Evolutionary conservation across 2,888 invertebrate genomes (phyloP).

Genomic region (Cyaniris semiargus): DNA sequence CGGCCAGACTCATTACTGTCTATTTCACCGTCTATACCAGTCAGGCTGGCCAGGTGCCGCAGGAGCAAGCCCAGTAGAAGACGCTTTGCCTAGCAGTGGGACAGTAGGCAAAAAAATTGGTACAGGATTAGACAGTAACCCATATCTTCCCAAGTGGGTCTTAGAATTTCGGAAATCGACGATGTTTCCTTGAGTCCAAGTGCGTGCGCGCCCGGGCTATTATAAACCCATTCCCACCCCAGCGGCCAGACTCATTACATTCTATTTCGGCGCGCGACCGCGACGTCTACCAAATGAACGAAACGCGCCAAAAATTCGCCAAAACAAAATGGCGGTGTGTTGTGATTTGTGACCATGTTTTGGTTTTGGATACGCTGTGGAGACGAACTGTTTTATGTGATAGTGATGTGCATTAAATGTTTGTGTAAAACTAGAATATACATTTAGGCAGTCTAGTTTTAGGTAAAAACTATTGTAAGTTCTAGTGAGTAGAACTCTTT

Average conservation of each 20-base stretch:
- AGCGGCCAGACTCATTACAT: constrained; percentile 54
- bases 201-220: constrained; percentile 3
- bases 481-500: background rate
- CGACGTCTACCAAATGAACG: constrained; percentile 39
- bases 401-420: background rate
- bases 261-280: constrained; percentile 63
- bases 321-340: constrained; percentile 43
- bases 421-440: background rate
- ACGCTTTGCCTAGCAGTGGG: too few relatives aligned
- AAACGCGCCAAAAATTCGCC: constrained; percentile 43
- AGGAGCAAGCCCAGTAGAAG: too few relatives aligned
- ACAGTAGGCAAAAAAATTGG: too few relatives aligned
- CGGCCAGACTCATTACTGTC: constrained; percentile 58
- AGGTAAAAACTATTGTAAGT: background rate
- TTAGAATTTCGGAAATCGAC: background rate
- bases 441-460: background rate
- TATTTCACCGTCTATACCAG: constrained; percentile 52
- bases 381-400: background rate
- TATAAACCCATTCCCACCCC: constrained; percentile 12
- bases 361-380: constrained; percentile 9
- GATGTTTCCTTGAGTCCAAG: background rate
- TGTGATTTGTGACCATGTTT: constrained; percentile 31
- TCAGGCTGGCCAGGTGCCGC: too few relatives aligned
- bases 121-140: too few relatives aligned
- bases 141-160: too few relatives aligned